phyloP scores from a whole-genome alignment of 2,888 invertebrate species.

The Lymantria monacha region DNA sequence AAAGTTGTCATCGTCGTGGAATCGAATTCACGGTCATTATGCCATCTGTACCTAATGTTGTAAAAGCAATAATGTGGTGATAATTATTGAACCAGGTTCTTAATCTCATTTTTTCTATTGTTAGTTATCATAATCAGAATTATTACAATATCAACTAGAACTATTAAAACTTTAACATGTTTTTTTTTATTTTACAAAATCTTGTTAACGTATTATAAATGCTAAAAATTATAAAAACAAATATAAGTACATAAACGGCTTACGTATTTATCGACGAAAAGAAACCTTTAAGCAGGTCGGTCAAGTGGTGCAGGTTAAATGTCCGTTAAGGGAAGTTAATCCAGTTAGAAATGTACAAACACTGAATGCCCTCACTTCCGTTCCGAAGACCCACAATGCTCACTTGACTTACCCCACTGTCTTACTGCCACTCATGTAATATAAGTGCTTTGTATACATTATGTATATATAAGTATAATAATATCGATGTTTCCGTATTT shows the following conservation, averaged over 20 bases:
- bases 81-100: too few species aligned
- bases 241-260: conserved; percentile 45
- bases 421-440: conserved; percentile 68
- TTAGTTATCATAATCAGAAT: too few species aligned
- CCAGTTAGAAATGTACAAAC: conserved; percentile 80
- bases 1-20: too few species aligned
- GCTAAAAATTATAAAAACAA: conserved; percentile 9
- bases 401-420: conserved; percentile 72
- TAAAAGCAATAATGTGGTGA: too few species aligned
- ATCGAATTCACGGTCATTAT: too few species aligned
- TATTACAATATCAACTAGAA: too few species aligned
- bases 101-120: too few species aligned
- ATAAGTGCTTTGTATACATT: conserved; percentile 21
- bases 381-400: conserved; percentile 73
- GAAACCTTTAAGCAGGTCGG: conserved; percentile 78
- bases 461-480: not conserved
- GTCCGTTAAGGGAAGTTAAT: conserved; percentile 63
- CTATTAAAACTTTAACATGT: too few species aligned
- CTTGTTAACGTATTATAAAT: conserved; percentile 13
- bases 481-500: not conserved
- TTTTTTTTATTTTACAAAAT: not conserved
- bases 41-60: too few species aligned
- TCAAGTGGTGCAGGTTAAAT: conserved; percentile 76
- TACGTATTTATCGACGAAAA: conserved; percentile 56
- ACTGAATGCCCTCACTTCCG: conserved; percentile 75